Base-by-base conservation (phyloP, 2,888 invertebrate species). In the Mylabris sibirica region DNA sequence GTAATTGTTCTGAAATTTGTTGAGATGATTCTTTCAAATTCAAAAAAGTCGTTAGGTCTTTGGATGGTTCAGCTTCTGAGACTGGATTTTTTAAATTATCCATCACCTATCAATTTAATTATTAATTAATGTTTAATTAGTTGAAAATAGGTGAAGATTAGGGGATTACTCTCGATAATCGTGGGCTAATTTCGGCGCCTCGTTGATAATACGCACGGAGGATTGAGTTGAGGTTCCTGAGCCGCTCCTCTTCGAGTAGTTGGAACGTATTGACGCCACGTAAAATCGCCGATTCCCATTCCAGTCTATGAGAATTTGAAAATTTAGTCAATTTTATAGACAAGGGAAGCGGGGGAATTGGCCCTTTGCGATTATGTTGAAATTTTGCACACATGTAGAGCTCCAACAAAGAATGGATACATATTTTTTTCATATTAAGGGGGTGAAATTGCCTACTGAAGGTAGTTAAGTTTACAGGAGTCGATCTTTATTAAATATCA, bases 261-360 rank as follows among this genome's bases (percentile, higher is more conserved):
- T 97, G 96, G 84, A 98, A 90, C 82, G 94, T 93, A 26, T 92
- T 91, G 30, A 94, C 93, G 20, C 96, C 96, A 81, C 95, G 92
- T 71, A 93, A 88, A 12, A 97, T 94, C 9, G 95, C 91, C 74
- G 95, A 92, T 86, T 98, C 97, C 93, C 96, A 96, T 86, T 96
- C 97, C 82, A 97, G 86, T 84, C 95, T 91, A 74, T 35, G n/a
- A 67, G 6, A 60, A 53, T 20, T 49, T 30, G 12, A 30, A 65
- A 11, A 65, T 63, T 68, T 57, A 34, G 59, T 34, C 30, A 53
- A 63, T 35, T 20, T 64, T 59, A n/a, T n/a, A n/a, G n/a, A n/a
- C n/a, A n/a, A n/a, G n/a, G n/a, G n/a, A n/a, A n/a, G n/a, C n/a
- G n/a, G n/a, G n/a, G n/a, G n/a, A n/a, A n/a, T n/a, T n/a, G n/a